A percentile compares a stretch with the other conserved stretches of the same genome.
phyloP scores from a whole-genome alignment of 2,113 vertebrate species.

The Neolamprologus brichardi region DNA sequence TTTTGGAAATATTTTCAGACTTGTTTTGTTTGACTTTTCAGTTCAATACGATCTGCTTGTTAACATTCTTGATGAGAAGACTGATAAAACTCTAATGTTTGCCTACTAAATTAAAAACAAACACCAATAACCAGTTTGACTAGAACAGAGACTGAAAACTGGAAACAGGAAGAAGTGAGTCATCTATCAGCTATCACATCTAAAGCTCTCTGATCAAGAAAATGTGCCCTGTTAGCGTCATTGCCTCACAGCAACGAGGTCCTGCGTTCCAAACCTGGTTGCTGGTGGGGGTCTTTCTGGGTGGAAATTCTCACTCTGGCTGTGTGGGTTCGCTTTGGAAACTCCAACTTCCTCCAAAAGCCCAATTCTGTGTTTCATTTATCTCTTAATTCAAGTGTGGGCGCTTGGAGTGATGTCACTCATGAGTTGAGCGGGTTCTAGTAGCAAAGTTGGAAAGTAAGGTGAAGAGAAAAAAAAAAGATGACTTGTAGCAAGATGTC shows the following conservation, averaged over 20 bases:
- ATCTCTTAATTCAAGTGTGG: not conserved
- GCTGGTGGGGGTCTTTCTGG: not conserved
- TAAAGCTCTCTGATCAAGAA: not conserved
- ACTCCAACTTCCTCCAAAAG: not conserved
- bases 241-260: not conserved
- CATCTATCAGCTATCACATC: not conserved
- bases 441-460: not conserved
- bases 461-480: accelerated
- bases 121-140: not conserved
- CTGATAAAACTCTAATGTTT: not conserved
- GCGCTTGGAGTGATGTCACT: not conserved
- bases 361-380: not conserved
- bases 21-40: not conserved
- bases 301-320: not conserved
- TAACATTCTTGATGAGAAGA: not conserved
- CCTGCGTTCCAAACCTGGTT: not conserved
- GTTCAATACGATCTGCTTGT: not conserved
- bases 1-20: not conserved
- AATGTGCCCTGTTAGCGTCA: not conserved
- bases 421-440: not conserved
- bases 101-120: not conserved
- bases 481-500: not conserved
- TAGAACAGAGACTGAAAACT: not conserved
- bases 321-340: not conserved
- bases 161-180: not conserved